Conservation (phyloP, 2,113 vertebrate species). For the Cyprinodon tularosa region DNA sequence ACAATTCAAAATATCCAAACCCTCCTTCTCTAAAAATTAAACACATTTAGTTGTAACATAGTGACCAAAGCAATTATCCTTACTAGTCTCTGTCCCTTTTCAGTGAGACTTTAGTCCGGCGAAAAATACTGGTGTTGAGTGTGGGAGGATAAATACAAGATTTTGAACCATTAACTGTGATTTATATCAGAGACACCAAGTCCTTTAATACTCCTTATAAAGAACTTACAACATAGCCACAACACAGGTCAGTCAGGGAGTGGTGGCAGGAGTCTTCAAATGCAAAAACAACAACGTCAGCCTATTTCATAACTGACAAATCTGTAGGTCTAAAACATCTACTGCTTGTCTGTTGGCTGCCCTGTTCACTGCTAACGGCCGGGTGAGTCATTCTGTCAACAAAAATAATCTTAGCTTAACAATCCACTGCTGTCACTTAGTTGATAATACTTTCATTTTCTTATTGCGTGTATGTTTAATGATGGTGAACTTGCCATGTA, state of each 20-base stretch:
- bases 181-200: slow-evolving; percentile 61
- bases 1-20: background rate
- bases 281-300: slow-evolving; percentile 48
- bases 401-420: slow-evolving; percentile 50
- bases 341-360: slow-evolving; percentile 34
- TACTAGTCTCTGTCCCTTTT: slow-evolving; percentile 26
- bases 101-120: slow-evolving; percentile 27
- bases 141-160: slow-evolving; percentile 45
- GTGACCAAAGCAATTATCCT: background rate
- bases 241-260: slow-evolving; percentile 35
- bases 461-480: slow-evolving; percentile 41
- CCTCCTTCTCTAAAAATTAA: slow-evolving; percentile 4
- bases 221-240: slow-evolving; percentile 29
- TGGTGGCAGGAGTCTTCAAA: slow-evolving; percentile 42
- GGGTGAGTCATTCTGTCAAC: background rate
- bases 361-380: background rate
- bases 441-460: slow-evolving; percentile 60
- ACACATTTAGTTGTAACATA: slow-evolving; percentile 12
- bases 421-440: slow-evolving; percentile 39
- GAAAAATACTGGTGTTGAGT: slow-evolving; percentile 24
- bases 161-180: slow-evolving; percentile 62
- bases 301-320: slow-evolving; percentile 27
- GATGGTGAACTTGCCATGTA: slow-evolving; percentile 29
- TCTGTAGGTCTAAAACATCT: slow-evolving; percentile 30
- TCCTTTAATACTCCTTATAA: slow-evolving; percentile 42